Evolutionary conservation across 2,888 invertebrate species (phyloP), one percentile per base, ranked within the genome.

Genomic region (Synergus laeviventris): DNA sequence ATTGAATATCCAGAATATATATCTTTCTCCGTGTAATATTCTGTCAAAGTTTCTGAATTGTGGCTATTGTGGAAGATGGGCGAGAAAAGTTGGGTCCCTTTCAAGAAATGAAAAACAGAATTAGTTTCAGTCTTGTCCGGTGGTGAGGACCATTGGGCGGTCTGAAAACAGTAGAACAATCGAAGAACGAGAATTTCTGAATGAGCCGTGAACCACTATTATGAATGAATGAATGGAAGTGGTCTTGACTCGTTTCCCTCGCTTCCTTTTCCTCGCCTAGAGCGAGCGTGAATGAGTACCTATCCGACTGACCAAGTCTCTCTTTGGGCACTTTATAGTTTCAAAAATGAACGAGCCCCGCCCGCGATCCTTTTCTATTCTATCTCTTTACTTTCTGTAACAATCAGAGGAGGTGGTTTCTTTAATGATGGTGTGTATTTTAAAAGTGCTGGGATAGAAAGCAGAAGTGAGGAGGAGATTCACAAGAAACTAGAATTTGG

Each of bases 221-320:
- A 70, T 70, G 76, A 78, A 80, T 66, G 81, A 79, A 84, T 84
- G 84, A 84, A 84, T 84, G 84, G 80, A 81, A 79, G 79, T 77
- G 76, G 77, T 79, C 81, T 80, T 74, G 76, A 77, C 80, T 81
- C 66, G 78, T 80, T 79, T 77, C 77, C 74, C 80, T 75, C 77
- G 77, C 81, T 81, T 82, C 82, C 80, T 80, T 81, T 81, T 81
- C 81, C 79, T 79, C 77, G 79, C 78, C 76, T 79, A 81, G 81
- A 78, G 78, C 79, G 76, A 79, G 76, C 79, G 80, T 82, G 79
- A 82, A 82, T 81, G 81, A 80, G 80, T 76, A 80, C 77, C 78
- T 76, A 81, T 80, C 76, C 75, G 73, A 78, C 77, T 78, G 79
- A 79, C 79, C 75, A 73, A 73, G 73, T 75, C 70, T 70, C 76